A percentile compares a stretch with the other conserved stretches of the same genome.
Evolutionary conservation across 2,888 invertebrate genomes (phyloP).

Genomic region (Hartigia nigra): DNA sequence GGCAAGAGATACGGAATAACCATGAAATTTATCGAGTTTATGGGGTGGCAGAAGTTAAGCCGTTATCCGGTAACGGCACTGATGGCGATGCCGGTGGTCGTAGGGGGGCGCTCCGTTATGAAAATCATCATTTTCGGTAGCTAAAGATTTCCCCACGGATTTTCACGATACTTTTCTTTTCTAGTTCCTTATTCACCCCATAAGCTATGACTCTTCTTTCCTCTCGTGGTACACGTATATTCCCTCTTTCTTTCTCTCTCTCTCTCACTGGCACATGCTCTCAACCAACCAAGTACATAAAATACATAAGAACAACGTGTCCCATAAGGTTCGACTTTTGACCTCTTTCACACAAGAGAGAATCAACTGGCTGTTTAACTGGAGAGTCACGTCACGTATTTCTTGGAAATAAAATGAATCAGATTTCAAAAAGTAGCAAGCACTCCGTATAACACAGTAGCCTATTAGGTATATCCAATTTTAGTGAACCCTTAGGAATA

Average conservation of each 20-base stretch:
- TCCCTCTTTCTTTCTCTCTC: neutral
- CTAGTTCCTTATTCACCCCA: neutral
- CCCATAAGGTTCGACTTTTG: neutral
- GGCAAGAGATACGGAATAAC: constrained; percentile 36
- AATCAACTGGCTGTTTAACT: neutral
- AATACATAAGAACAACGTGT: neutral
- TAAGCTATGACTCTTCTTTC: neutral
- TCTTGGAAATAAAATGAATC: neutral
- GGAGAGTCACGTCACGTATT: neutral
- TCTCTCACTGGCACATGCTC: neutral
- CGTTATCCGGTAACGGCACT: constrained; percentile 15
- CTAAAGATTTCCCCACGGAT: constrained; percentile 47
- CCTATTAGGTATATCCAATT: neutral
- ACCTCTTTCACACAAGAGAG: neutral
- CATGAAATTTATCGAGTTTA: constrained; percentile 53
- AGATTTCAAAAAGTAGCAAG: neutral
- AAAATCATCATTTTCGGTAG: constrained; percentile 48
- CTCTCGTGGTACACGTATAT: neutral
- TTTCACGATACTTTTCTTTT: neutral
- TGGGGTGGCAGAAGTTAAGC: constrained; percentile 45
- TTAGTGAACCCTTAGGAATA: neutral
- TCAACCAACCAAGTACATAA: neutral
- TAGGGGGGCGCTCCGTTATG: constrained; percentile 27
- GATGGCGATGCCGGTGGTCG: neutral
- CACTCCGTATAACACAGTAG: neutral